Evolutionary conservation across 2,113 vertebrate species (phyloP).

Genomic region (Vicugna pacos): DNA sequence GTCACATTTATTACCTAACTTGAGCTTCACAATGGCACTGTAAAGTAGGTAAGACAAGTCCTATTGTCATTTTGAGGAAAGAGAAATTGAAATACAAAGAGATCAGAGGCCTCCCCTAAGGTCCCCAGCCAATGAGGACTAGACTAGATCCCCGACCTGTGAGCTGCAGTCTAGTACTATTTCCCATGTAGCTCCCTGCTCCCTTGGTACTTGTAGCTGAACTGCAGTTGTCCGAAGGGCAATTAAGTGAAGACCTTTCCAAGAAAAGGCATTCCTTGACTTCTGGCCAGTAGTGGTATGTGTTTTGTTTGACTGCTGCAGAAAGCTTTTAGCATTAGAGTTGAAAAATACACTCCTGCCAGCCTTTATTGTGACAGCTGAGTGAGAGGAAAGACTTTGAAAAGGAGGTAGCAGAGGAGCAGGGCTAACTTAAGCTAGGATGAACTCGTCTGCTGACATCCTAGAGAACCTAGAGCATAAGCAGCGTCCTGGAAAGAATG

Average conservation of each 20-base stretch:
- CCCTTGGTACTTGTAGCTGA: background rate
- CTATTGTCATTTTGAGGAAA: conserved; percentile 37
- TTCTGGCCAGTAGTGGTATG: background rate
- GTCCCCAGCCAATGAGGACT: background rate
- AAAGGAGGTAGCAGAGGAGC: background rate
- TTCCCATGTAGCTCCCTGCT: background rate
- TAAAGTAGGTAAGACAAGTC: background rate
- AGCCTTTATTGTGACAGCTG: background rate
- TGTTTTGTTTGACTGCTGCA: conserved; percentile 57
- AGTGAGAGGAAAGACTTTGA: background rate
- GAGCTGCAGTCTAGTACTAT: background rate
- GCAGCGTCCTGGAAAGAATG: background rate
- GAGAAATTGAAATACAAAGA: conserved; percentile 16
- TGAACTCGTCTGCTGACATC: background rate
- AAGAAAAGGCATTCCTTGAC: conserved; percentile 27
- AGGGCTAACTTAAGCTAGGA: background rate
- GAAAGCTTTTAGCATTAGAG: conserved; percentile 23
- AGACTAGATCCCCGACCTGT: background rate
- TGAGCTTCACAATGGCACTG: background rate
- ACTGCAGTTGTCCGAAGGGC: background rate
- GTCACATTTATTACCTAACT: background rate
- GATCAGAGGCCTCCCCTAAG: background rate
- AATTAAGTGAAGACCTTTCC: conserved; percentile 60
- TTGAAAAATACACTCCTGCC: conserved; percentile 12
- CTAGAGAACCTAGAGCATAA: background rate